These are phyloP conservation scores for Dascyllus trimaculatus DNA, from an alignment of 2,113 vertebrate species.

Conservation along the genomic window DNA sequence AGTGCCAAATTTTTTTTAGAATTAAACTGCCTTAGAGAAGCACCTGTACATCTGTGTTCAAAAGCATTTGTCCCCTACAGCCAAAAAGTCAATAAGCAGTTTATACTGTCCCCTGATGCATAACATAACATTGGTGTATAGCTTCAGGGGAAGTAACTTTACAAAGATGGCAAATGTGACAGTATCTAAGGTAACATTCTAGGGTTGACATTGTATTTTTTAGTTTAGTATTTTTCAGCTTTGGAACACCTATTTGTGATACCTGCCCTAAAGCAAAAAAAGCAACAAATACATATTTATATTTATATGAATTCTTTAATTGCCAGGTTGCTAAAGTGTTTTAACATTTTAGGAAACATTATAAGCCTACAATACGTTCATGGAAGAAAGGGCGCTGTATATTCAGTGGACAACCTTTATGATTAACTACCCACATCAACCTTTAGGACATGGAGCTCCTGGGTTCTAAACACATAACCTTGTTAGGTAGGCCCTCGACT, in stretches of 20 bases:
- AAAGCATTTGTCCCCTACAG: conserved; percentile 53
- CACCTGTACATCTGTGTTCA: conserved; percentile 36
- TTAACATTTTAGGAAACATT: conserved; percentile 50
- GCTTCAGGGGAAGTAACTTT: conserved; percentile 48
- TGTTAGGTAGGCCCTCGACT: conserved; percentile 75
- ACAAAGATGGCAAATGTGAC: conserved; percentile 50
- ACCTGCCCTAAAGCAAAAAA: background rate
- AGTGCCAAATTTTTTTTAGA: conserved; percentile 22
- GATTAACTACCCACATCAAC: conserved; percentile 76
- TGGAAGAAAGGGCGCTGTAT: conserved; percentile 53
- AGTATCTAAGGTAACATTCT: conserved; percentile 25
- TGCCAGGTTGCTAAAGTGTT: conserved; percentile 32
- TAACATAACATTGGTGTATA: conserved; percentile 48
- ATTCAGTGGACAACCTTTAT: conserved; percentile 68
- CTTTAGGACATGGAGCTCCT: conserved; percentile 75
- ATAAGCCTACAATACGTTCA: conserved; percentile 38
- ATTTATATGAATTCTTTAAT: conserved; percentile 5
- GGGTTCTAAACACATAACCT: conserved; percentile 79
- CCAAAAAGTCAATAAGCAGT: conserved; percentile 56
- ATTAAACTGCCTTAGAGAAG: conserved; percentile 31
- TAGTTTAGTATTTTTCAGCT: conserved; percentile 20
- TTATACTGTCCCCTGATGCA: conserved; percentile 31
- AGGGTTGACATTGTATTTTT: conserved; percentile 27
- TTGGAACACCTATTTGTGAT: conserved; percentile 8
- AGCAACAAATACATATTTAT: background rate